Evolutionary conservation across 2,113 vertebrate genomes (phyloP).

Genomic region (Thalassarche chlororhynchos): DNA sequence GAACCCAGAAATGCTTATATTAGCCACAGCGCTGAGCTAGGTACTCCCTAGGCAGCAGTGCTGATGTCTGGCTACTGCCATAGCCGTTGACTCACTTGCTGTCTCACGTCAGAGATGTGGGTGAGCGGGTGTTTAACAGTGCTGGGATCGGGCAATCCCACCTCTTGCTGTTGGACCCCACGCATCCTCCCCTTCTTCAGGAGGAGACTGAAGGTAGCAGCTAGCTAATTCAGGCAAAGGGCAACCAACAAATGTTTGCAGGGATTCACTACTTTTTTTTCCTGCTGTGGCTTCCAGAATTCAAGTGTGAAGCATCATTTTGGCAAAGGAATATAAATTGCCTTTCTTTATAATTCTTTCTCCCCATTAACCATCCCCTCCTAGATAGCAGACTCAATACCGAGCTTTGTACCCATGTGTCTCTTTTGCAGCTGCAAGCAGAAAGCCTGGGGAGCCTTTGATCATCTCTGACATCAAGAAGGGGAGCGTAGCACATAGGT

Average conservation of each 20-base stretch:
- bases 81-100: not conserved
- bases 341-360: not conserved
- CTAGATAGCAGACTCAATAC: not conserved
- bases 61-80: not conserved
- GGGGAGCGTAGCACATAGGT: constrained; percentile 97
- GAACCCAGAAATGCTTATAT: not conserved
- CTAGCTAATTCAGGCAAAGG: not conserved
- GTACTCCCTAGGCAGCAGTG: not conserved
- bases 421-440: constrained; percentile 81
- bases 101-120: not conserved
- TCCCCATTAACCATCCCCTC: not conserved
- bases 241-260: not conserved
- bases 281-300: not conserved
- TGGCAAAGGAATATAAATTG: not conserved
- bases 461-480: constrained; percentile 98
- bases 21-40: not conserved
- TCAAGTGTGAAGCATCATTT: not conserved
- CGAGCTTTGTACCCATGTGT: not conserved
- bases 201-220: not conserved
- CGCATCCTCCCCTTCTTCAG: not conserved
- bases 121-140: not conserved
- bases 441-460: constrained; percentile 90
- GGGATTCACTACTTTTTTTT: not conserved
- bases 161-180: not conserved
- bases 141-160: not conserved